Conservation (phyloP, 92 coral and sea anemone genomes). For the Galaxea fascicularis region DNA sequence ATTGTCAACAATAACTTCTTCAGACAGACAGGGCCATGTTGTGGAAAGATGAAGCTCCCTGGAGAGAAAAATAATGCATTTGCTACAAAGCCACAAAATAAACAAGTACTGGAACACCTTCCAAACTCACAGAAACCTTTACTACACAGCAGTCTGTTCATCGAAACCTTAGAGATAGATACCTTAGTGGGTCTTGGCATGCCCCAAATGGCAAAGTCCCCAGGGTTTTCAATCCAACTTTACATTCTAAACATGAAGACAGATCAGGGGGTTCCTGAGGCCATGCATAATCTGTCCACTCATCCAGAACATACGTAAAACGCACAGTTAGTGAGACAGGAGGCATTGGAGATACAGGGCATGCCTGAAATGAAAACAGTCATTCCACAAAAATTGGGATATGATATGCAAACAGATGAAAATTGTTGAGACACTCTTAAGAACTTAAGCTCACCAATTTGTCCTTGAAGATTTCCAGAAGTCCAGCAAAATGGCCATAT, state of each 20-base stretch:
- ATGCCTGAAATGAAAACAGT: slow-evolving; percentile 51
- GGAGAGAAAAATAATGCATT: neutral
- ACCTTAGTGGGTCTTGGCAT: slow-evolving; percentile 95
- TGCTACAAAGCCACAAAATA: too few species aligned
- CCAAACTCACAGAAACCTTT: too few species aligned
- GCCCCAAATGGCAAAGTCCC: slow-evolving; percentile 95
- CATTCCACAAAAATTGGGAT: neutral
- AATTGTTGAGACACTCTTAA: too few species aligned
- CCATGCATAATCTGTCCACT: slow-evolving; percentile 97
- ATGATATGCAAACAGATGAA: too few species aligned
- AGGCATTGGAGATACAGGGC: slow-evolving; percentile 80
- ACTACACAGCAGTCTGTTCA: too few species aligned
- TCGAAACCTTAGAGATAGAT: too few species aligned
- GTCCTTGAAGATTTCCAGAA: slow-evolving; percentile 93
- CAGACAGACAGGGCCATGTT: slow-evolving; percentile 98
- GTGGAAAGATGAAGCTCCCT: slow-evolving; percentile 95
- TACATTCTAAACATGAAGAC: slow-evolving; percentile 76
- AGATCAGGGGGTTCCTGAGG: slow-evolving; percentile 97
- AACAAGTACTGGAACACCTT: too few species aligned
- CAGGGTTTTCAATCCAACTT: slow-evolving; percentile 78
- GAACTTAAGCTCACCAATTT: slow-evolving; percentile 71
- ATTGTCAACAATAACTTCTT: slow-evolving; percentile 97
- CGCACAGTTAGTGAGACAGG: slow-evolving; percentile 91
- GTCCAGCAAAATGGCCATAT: slow-evolving; percentile 91
- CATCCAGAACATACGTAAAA: slow-evolving; percentile 90